Evolutionary conservation across 2,888 invertebrate species (phyloP).

Genomic region (Carpatolechia fugitivella): DNA sequence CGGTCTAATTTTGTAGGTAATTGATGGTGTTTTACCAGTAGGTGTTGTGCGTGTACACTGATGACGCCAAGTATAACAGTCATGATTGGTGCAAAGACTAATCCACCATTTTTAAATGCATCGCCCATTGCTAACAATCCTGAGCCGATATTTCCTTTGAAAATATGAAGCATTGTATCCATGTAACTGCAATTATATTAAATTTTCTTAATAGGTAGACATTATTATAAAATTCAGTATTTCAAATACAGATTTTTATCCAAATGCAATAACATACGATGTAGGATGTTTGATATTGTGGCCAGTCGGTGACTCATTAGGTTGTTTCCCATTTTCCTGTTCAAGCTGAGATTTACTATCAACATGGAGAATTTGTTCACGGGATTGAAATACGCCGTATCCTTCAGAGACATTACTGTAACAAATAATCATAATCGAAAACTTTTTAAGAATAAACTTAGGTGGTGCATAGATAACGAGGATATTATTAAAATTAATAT

Average conservation of each 20-base stretch:
- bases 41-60: constrained; percentile 95
- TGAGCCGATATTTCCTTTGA: constrained; percentile 97
- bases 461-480: too few species aligned
- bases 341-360: constrained; percentile 42
- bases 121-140: constrained; percentile 98
- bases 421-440: not conserved
- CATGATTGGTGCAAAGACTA: constrained; percentile 88
- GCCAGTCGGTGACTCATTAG: constrained; percentile 49
- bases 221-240: too few species aligned
- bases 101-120: constrained; percentile 94
- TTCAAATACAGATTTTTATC: too few species aligned
- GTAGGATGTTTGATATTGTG: constrained; percentile 81
- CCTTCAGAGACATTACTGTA: constrained; percentile 52
- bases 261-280: constrained; percentile 75
- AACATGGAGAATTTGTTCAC: constrained; percentile 52
- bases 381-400: constrained; percentile 65
- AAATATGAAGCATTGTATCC: constrained; percentile 93
- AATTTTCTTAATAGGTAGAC: not conserved
- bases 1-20: not conserved
- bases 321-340: constrained; percentile 36
- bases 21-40: constrained; percentile 81
- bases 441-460: too few species aligned
- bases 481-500: too few species aligned
- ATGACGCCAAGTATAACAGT: constrained; percentile 90
- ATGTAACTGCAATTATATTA: constrained; percentile 80